Evolutionary conservation across 2,113 vertebrate species (phyloP), one percentile per base, ranked within the genome.

Genomic region (Heloderma charlesbogerti): DNA sequence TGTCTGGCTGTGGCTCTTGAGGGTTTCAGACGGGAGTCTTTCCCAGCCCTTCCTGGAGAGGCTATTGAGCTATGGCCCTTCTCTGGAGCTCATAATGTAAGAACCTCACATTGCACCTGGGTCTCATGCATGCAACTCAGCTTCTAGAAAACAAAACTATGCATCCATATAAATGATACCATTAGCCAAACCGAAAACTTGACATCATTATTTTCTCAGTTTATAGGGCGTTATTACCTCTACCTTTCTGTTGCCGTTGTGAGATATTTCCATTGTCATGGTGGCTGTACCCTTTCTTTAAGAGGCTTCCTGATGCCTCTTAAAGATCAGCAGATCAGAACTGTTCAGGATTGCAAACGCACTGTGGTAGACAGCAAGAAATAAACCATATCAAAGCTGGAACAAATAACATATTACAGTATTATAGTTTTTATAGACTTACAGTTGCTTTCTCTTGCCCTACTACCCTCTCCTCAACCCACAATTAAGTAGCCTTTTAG

Each of bases 251-350:
- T 31, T 89, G 34, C 18, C 89, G 69, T 88, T 93, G 63, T 88
- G 60, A 40, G 83, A 66, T 29, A 20, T 88, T 94, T 89, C 80
- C 79, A 89, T 34, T 90, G 51, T 2, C 91, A 4, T 5, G 92
- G 75, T 87, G 81, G 84, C 88, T 90, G 86, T 90, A 91, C 90
- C 78, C 16, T 83, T 69, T 27, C 86, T 88, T 54, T 94, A 78
- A 93, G 16, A 93, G 90, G 87, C 92, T 95, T 93, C 89, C 69
- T 91, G 77, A 89, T 89, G 92, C 51, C 88, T 91, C 72, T 89
- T 93, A 88, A 92, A 95, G 54, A 75, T 86, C 83, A 88, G 37
- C 75, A 60, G 69, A 90, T 84, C 85, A 95, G 84, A 74, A 89
- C 15, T 88, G 51, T 22, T 37, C 43, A 27, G 7, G 45, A 54